Evolutionary conservation across 2,113 vertebrate species (phyloP).

Genomic region (Turnix velox): DNA sequence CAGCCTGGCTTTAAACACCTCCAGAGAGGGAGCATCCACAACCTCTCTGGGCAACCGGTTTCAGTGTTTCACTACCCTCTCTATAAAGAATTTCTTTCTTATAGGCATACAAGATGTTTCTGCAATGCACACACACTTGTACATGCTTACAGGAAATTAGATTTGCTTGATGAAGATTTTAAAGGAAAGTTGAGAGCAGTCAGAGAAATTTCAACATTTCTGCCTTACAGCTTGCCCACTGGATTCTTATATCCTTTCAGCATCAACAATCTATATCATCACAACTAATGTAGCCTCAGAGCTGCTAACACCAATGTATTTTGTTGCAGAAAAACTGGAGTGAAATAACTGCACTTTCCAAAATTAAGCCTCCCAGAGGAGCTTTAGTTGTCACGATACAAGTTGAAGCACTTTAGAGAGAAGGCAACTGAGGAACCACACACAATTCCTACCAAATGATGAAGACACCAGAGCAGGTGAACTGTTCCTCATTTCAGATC

Average conservation of each 20-base stretch:
- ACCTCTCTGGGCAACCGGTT: too few relatives aligned
- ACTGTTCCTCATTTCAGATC: not conserved
- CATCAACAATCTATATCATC: not conserved
- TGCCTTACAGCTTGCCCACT: not conserved
- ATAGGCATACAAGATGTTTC: not conserved
- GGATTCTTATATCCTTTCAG: not conserved
- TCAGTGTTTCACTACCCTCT: too few relatives aligned
- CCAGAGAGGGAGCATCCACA: too few relatives aligned
- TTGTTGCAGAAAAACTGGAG: not conserved
- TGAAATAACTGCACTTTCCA: not conserved
- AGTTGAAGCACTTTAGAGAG: not conserved
- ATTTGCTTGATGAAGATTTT: not conserved
- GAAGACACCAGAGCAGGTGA: not conserved
- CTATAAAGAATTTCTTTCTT: too few relatives aligned
- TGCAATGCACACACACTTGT: not conserved
- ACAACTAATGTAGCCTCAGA: not conserved
- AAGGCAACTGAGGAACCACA: not conserved
- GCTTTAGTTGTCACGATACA: not conserved
- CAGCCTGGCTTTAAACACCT: too few relatives aligned
- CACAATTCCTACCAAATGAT: fast-evolving
- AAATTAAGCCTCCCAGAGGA: not conserved
- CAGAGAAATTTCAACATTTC: not conserved
- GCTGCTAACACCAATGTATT: not conserved
- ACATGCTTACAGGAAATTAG: not conserved
- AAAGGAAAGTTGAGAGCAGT: not conserved